Evolutionary conservation across 2,113 vertebrate genomes (phyloP), one percentile per base, ranked within the genome.

Genomic region (Diphyllodes magnificus): DNA sequence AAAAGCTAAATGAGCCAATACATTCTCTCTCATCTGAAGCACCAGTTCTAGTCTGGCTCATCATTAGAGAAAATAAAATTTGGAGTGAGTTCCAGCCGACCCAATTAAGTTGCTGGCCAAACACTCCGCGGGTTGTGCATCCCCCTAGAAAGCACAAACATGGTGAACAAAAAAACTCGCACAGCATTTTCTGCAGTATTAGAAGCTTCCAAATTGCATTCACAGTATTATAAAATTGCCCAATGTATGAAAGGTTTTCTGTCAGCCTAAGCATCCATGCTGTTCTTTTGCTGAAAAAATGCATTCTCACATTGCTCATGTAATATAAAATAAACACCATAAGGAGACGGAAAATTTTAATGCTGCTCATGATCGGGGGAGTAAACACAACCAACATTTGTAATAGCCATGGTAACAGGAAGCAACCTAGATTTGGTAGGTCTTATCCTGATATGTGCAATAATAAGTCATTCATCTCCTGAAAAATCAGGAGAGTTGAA

Each of bases 61-160:
- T 16, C 28, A 16, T 45, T 27, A 72, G 11, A 50, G 35, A 89
- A 83, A 63, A 84, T 40, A 59, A 50, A 80, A 89, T 71, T 50
- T 44, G 24, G 7, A 59, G 4, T 0, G 0, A 50, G 9, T 68
- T 61, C n/a, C 53, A 54, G 18, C 5, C 5, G 23, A 63, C 6
- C 2, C 0, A 4, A 11, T 53, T 71, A 59, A 53, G 8, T n/a
- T 50, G 22, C 47, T 72, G 78, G 21, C 21, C 1, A 2, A 79
- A 63, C 23, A 51, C 6, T 14, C 18, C 28, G 13, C 0, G 1
- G 19, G 17, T 16, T 71, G 40, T 37, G 31, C 28, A 45, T 31
- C 45, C 25, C 9, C 11, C 8, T 49, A 56, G 45, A 57, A 86
- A 79, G 13, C 7, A 39, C 23, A 70, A 66, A 47, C 37, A 28